These are phyloP conservation scores for Charanyca ferruginea DNA, from an alignment of 2,888 invertebrate species.

Conservation along the genomic window DNA sequence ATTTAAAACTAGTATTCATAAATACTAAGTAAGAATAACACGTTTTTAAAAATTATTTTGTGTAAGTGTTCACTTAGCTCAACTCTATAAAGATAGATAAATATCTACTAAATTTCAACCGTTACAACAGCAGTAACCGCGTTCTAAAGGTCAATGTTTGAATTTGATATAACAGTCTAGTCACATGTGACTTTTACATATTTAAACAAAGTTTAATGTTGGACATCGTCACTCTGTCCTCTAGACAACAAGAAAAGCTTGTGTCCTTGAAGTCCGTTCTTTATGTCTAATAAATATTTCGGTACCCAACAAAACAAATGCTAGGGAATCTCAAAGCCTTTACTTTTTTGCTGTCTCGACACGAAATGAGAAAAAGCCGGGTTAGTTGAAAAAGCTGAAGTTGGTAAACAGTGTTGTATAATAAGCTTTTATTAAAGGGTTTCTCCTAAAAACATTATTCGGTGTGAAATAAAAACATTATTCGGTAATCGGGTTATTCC, in stretches of 20 bases:
- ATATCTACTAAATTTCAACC: background rate
- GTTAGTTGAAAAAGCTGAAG: slow-evolving; percentile 36
- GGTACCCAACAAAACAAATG: slow-evolving; percentile 42
- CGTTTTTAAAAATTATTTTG: background rate
- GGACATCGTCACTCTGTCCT: slow-evolving; percentile 10
- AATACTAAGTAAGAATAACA: background rate
- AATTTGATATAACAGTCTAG: slow-evolving; percentile 23
- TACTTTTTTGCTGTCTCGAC: slow-evolving; percentile 37
- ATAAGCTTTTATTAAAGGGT: slow-evolving; percentile 10
- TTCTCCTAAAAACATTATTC: background rate
- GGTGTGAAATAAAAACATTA: background rate
- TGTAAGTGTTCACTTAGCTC: background rate
- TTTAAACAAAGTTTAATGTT: slow-evolving; percentile 22
- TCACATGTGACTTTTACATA: background rate
- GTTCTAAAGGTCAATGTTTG: slow-evolving; percentile 1
- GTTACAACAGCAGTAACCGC: background rate
- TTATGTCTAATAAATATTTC: slow-evolving; percentile 45
- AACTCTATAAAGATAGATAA: background rate
- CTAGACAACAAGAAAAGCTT: slow-evolving; percentile 18
- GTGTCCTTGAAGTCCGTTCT: slow-evolving; percentile 37
- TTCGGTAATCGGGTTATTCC: background rate
- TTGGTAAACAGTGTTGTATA: slow-evolving; percentile 20
- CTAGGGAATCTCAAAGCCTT: slow-evolving; percentile 22
- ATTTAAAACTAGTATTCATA: too few relatives aligned
- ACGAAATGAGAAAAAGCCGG: slow-evolving; percentile 31